Percentiles rank a stretch among this genome's conserved stretches.
These are phyloP conservation scores for Rhinopomastus cyanomelas DNA, from an alignment of 2,113 vertebrate genomes.

Conservation along the genomic window DNA sequence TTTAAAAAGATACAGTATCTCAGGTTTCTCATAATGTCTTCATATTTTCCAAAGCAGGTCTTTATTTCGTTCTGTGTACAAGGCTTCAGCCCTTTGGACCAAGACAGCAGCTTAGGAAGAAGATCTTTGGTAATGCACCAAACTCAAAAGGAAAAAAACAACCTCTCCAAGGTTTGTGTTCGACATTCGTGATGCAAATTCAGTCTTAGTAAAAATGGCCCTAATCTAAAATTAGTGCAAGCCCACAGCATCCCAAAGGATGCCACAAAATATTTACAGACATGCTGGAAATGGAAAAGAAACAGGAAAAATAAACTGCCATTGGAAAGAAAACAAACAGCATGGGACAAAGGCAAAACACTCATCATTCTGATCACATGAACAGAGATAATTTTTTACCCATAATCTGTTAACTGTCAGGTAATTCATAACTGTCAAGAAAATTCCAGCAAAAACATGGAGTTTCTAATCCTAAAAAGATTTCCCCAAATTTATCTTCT, in stretches of 20 bases:
- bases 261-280: neutral
- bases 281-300: neutral
- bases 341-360: neutral
- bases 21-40: neutral
- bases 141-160: neutral
- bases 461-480: neutral
- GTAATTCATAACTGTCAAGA: neutral
- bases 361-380: neutral
- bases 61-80: neutral
- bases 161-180: neutral
- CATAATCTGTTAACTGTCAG: neutral
- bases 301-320: neutral
- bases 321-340: slow-evolving; percentile 19
- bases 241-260: neutral
- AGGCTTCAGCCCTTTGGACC: neutral
- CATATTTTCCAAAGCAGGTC: neutral
- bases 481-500: neutral
- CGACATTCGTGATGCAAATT: neutral
- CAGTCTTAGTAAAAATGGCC: neutral
- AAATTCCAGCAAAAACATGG: neutral
- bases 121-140: neutral
- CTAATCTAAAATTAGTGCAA: neutral
- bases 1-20: neutral
- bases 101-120: neutral
- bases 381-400: neutral